Evolutionary conservation across 2,888 invertebrate genomes (phyloP), one percentile per base, ranked within the genome.

Genomic region (Archips xylosteana): DNA sequence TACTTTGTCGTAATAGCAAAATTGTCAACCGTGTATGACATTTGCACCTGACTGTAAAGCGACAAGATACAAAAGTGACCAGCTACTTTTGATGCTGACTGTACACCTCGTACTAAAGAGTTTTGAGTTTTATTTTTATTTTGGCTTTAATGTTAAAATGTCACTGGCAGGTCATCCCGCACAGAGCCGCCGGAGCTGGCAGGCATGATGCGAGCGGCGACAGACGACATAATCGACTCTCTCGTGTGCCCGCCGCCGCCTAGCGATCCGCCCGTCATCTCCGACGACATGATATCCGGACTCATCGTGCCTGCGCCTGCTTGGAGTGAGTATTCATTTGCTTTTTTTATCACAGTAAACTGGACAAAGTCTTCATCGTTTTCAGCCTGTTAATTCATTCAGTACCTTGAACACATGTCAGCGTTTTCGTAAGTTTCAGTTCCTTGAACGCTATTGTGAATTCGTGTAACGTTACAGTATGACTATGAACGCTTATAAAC

Each of bases 221-320:
- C 98, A n/a, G 98, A 98, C 89, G 98, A 98, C 89, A 98, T 98
- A 94, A 99, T 99, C 89, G 98, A 98, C 91, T 98, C 97, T 82
- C 96, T 99, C 85, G 98, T 99, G 78, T 99, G 99, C 92, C 99
- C 99, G 75, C 99, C 99, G 75, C 99, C 99, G 76, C 99, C 99
- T 70, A 96, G 97, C 78, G 98, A 98, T 88, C 98, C 98, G 76
- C 97, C 98, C 74, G 97, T 97, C 88, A 98, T 98, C 93, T 98
- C 97, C 85, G 98, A 98, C 92, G 98, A 98, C 95, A 98, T 98
- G 97, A 98, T 99, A 88, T 98, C 98, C 77, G 98, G 98, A 75
- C 96, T 99, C 87, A 99, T 99, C 90, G 99, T 99, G 78, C 99
- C 99, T 34, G 99, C 99, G 70, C 99, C 99, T 72, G 98, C 98